Conservation (phyloP, 2,113 vertebrate genomes). For the Motacilla alba region DNA sequence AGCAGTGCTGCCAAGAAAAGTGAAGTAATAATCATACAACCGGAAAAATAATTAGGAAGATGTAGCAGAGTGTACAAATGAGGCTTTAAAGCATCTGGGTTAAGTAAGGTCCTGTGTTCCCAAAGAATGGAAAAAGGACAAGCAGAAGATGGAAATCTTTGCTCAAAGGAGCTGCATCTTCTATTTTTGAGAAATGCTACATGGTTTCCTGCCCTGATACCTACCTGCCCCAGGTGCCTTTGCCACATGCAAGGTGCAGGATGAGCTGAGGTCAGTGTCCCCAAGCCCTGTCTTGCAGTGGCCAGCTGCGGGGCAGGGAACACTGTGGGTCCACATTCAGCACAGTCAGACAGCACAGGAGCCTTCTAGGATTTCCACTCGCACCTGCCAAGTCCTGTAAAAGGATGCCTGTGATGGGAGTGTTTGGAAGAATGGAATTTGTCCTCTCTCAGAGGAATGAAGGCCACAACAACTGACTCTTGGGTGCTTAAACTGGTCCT, state of each 20-base stretch:
- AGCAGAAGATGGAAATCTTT: background rate
- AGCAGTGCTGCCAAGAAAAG: background rate
- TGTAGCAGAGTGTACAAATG: background rate
- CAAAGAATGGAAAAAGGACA: background rate
- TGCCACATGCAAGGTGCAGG: background rate
- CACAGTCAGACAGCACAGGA: background rate
- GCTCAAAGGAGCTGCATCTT: background rate
- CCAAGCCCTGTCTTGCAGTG: rapidly evolving
- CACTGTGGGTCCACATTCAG: rapidly evolving
- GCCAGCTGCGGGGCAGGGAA: background rate
- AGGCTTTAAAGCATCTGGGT: background rate
- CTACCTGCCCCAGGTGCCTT: background rate
- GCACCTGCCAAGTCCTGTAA: background rate
- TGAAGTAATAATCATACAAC: background rate
- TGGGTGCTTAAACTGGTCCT: background rate
- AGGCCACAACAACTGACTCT: background rate
- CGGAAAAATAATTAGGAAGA: background rate
- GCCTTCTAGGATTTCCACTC: background rate
- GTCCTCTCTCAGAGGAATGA: background rate
- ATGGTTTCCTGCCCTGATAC: rapidly evolving
- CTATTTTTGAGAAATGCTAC: rapidly evolving
- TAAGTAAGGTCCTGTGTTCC: background rate
- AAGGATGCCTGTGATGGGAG: background rate
- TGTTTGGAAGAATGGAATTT: background rate
- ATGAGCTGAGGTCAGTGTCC: background rate